Evolutionary conservation across 1,140 invertebrate genomes (phyloP), one percentile per base, ranked within the genome.

Genomic region (Drosophila cardini): DNA sequence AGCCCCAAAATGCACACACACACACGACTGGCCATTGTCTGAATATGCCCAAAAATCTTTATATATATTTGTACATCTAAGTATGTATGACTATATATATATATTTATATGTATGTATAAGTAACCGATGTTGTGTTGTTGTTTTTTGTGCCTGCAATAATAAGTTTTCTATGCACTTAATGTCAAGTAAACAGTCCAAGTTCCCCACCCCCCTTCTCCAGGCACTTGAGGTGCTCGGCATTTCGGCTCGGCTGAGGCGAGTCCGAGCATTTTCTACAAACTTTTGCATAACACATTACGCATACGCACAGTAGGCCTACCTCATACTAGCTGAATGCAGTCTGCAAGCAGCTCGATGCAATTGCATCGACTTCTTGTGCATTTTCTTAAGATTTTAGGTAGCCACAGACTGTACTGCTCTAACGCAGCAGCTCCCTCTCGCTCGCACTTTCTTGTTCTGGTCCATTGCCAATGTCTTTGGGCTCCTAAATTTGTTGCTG

Each of bases 121-220:
- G 7, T 10, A 45, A 18, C 6, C n/a, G 79, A 34, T 46, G 18
- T 60, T 72, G 81, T 76, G 81, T 76, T 81, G 82, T 76, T 86
- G 82, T 84, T 78, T 87, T 82, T 89, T 82, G 74, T 80, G 71
- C 69, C 84, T 83, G 84, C 84, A 89, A 87, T 87, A 87, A 87
- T 87, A 87, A 87, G 84, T 87, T 89, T 87, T 89, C 84, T 65
- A 78, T 84, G 80, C 84, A 87, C 84, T 87, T 87, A 87, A 87
- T 87, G 84, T 87, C 84, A 87, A 87, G 84, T 87, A 82, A 86
- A 87, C 82, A 87, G 83, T 69, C 62, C 40, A 48, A 16, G 21
- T 13, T 7, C 16, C 16, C n/a, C 26, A 11, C 4, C 16, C 16
- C n/a, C 26, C 11, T 2, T 32, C 53, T 26, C 32, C n/a, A 21